phyloP scores from a whole-genome alignment of 2,113 vertebrate genomes.

The Anarhynchus alexandrinus region DNA sequence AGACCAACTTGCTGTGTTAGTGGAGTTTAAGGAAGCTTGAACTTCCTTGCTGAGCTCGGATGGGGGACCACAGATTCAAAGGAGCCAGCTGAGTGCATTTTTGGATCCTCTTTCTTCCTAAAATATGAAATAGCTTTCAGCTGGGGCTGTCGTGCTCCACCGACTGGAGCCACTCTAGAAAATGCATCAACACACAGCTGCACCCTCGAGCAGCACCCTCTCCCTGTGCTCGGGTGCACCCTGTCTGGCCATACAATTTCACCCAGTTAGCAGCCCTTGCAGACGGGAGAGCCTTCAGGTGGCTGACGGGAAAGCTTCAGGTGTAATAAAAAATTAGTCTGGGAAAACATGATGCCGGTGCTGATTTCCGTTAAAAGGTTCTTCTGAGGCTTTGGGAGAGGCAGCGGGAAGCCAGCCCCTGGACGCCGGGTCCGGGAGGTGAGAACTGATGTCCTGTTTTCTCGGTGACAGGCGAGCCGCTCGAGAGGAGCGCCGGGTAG shows the following conservation, averaged over 20 bases:
- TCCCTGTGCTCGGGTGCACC: not conserved
- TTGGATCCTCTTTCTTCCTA: not conserved
- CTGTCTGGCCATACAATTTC: not conserved
- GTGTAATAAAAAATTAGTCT: not conserved
- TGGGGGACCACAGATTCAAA: not conserved
- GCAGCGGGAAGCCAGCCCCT: not conserved
- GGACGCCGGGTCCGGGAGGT: not conserved
- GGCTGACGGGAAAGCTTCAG: not conserved
- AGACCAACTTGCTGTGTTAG: accelerated
- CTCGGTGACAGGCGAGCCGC: not conserved
- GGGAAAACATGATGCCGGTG: accelerated
- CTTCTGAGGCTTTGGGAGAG: not conserved
- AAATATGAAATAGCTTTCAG: not conserved
- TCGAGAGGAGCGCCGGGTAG: not conserved
- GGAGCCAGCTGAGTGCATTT: not conserved
- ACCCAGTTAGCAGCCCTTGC: not conserved
- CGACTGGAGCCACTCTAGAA: not conserved
- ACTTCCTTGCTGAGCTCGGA: not conserved
- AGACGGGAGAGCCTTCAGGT: not conserved
- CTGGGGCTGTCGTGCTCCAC: not conserved
- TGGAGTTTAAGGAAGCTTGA: not conserved
- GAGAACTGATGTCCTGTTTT: not conserved
- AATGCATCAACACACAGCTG: not conserved
- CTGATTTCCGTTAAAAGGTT: accelerated
- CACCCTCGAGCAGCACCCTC: not conserved